Evolutionary conservation across 2,113 vertebrate species (phyloP).

Genomic region (Paracanthobrama guichenoti): DNA sequence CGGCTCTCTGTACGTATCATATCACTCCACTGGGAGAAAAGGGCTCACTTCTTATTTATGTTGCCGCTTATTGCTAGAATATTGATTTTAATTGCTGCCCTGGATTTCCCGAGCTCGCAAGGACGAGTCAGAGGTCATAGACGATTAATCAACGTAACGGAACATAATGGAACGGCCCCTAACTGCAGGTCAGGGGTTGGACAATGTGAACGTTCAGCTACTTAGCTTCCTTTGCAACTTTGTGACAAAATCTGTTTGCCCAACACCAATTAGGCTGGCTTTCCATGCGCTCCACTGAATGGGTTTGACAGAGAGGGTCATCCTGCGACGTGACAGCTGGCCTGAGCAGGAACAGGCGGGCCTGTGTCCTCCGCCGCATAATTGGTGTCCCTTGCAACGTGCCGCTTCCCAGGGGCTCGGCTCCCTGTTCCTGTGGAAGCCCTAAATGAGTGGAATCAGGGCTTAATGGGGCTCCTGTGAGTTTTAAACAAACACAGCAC

Average conservation of each 20-base stretch:
- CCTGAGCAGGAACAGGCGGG: slow-evolving; percentile 79
- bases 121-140: slow-evolving; percentile 77
- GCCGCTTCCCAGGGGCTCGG: slow-evolving; percentile 80
- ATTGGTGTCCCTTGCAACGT: slow-evolving; percentile 84
- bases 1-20: slow-evolving; percentile 71
- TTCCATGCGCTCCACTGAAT: slow-evolving; percentile 75
- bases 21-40: slow-evolving; percentile 76
- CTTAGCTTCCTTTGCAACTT: slow-evolving; percentile 85
- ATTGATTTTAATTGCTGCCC: slow-evolving; percentile 81
- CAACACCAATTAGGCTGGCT: slow-evolving; percentile 86
- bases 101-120: slow-evolving; percentile 71
- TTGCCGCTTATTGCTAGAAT: slow-evolving; percentile 74
- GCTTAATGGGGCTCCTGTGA: slow-evolving; percentile 80
- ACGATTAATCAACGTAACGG: slow-evolving; percentile 80
- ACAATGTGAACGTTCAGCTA: slow-evolving; percentile 86
- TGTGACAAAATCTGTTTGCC: slow-evolving; percentile 85
- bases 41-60: slow-evolving; percentile 75
- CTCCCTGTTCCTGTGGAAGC: slow-evolving; percentile 78
- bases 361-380: slow-evolving; percentile 78
- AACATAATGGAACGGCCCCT: slow-evolving; percentile 77
- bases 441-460: slow-evolving; percentile 81
- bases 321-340: slow-evolving; percentile 79
- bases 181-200: slow-evolving; percentile 79
- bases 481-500: slow-evolving; percentile 82
- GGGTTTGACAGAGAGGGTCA: slow-evolving; percentile 79